Conservation (phyloP, 2,888 invertebrate genomes). For the Melanostoma mellinum region DNA sequence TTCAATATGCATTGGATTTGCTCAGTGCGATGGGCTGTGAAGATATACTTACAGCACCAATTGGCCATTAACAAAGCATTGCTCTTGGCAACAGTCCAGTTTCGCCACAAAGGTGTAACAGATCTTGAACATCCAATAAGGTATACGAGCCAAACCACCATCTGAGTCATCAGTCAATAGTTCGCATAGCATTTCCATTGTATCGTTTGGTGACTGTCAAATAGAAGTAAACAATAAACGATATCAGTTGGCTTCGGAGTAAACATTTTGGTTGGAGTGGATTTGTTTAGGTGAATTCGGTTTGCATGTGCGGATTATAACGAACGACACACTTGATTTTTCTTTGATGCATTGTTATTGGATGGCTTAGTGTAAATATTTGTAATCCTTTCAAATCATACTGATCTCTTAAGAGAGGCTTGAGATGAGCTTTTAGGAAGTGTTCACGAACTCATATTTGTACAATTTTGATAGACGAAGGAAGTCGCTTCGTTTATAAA, state of each 20-base stretch:
- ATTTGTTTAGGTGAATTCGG: not conserved
- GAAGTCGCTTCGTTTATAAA: no score
- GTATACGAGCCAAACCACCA: conserved; percentile 90
- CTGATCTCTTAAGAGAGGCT: no score
- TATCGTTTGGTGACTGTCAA: conserved; percentile 87
- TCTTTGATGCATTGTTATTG: no score
- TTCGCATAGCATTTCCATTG: conserved; percentile 92
- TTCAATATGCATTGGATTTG: conserved; percentile 8
- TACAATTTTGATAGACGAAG: no score
- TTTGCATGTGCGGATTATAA: no score
- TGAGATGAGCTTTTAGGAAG: no score
- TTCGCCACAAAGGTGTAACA: conserved; percentile 85
- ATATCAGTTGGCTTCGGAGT: conserved; percentile 23
- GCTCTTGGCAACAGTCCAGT: conserved; percentile 81
- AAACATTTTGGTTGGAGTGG: not conserved
- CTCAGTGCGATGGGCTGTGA: not conserved
- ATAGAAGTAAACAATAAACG: conserved; percentile 35
- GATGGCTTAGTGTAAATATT: no score
- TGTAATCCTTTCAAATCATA: no score
- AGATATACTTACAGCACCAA: conserved; percentile 74
- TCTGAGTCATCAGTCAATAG: conserved; percentile 92
- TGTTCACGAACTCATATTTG: no score
- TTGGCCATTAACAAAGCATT: conserved; percentile 74
- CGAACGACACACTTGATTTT: no score
- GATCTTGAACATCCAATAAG: conserved; percentile 85